Conservation (phyloP, 2,888 invertebrate genomes). For the Phengaris arion region DNA sequence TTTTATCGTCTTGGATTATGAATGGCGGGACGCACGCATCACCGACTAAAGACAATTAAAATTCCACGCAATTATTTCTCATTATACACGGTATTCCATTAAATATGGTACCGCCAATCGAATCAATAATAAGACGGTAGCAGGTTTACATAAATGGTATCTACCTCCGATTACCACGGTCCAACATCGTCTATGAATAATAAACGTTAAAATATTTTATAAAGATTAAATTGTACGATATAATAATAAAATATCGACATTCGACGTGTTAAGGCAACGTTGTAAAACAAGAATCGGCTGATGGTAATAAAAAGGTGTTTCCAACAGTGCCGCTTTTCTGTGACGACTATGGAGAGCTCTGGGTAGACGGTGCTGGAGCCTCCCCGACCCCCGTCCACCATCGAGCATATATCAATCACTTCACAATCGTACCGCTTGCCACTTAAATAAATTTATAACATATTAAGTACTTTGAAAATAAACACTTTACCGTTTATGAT, state of each 20-base stretch:
- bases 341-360: neutral
- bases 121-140: slow-evolving; percentile 32
- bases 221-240: neutral
- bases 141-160: slow-evolving; percentile 34
- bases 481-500: slow-evolving; percentile 78
- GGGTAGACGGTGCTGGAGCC: neutral
- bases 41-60: slow-evolving; percentile 60
- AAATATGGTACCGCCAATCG: slow-evolving; percentile 48
- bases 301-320: neutral
- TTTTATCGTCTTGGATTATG: slow-evolving; percentile 22
- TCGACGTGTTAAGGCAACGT: neutral
- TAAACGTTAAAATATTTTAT: slow-evolving; percentile 1
- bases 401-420: slow-evolving; percentile 68
- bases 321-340: neutral
- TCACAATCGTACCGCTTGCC: slow-evolving; percentile 73
- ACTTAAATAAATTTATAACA: slow-evolving; percentile 80
- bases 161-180: slow-evolving; percentile 8
- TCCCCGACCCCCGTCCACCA: neutral
- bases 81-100: slow-evolving; percentile 55
- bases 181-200: slow-evolving; percentile 22
- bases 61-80: slow-evolving; percentile 59
- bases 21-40: slow-evolving; percentile 42
- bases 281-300: neutral
- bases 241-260: neutral
- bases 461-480: slow-evolving; percentile 78